A percentile compares a stretch with the other conserved stretches of the same genome.
Conservation (phyloP, 1,140 invertebrate genomes). For the Bombus soroeensis region DNA sequence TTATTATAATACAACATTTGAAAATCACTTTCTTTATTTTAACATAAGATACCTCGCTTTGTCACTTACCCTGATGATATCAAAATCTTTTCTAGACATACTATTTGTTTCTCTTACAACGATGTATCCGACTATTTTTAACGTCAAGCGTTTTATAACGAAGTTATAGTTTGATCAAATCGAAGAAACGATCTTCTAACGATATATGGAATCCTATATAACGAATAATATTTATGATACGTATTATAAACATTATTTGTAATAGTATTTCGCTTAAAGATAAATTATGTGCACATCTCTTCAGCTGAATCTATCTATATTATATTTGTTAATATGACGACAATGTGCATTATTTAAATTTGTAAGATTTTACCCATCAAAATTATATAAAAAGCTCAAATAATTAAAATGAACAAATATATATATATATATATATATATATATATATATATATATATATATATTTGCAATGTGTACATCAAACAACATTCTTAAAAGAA, state of each 20-base stretch:
- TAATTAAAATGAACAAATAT: neutral
- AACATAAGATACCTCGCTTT: neutral
- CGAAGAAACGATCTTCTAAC: neutral
- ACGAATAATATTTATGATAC: neutral
- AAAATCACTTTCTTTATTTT: no score
- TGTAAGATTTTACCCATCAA: conserved; percentile 2
- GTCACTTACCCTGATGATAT: neutral
- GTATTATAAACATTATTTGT: neutral
- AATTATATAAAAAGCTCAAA: neutral
- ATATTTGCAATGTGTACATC: neutral
- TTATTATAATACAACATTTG: neutral
- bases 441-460: no score
- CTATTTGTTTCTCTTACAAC: neutral
- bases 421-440: no score
- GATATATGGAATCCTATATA: neutral
- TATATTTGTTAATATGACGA: neutral
- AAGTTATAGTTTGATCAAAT: neutral
- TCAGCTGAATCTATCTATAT: neutral
- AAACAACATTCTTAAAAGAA: neutral
- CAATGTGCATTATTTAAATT: neutral
- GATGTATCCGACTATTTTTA: neutral
- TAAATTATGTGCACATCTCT: neutral
- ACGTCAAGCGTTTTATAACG: neutral
- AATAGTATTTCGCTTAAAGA: neutral
- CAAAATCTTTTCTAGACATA: no score